Percentiles rank a stretch among this genome's conserved stretches.
Evolutionary conservation across 2,113 vertebrate genomes (phyloP).

Genomic region (Melanerpes formicivorus): DNA sequence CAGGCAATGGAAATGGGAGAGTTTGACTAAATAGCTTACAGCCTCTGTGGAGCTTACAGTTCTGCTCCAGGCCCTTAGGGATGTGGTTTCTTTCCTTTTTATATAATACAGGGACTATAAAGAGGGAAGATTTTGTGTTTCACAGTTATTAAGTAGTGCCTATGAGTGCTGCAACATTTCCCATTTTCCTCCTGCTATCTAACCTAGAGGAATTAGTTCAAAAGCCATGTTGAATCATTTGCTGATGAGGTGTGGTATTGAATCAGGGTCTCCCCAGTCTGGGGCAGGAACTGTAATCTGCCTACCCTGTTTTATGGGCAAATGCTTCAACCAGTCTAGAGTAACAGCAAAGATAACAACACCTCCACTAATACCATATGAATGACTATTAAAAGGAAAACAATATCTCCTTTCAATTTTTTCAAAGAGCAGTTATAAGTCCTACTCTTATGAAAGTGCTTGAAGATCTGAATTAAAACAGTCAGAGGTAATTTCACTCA

Average conservation of each 20-base stretch:
- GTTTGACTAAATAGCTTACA: not conserved
- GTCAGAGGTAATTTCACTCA: not conserved
- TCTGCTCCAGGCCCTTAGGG: not conserved
- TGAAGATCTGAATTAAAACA: not conserved
- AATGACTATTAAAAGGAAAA: not conserved
- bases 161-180: not conserved
- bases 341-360: not conserved
- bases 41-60: not conserved
- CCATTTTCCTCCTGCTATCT: not conserved
- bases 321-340: not conserved
- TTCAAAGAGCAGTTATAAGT: not conserved
- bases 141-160: not conserved
- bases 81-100: not conserved
- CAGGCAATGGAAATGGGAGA: not conserved
- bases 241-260: not conserved
- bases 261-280: not conserved
- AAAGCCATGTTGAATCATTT: not conserved
- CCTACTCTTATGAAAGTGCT: not conserved
- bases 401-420: not conserved
- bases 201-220: not conserved
- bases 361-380: rapidly evolving
- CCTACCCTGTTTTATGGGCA: not conserved
- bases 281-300: not conserved
- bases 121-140: not conserved
- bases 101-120: not conserved